Evolutionary conservation across 2,888 invertebrate genomes (phyloP), one percentile per base, ranked within the genome.

Genomic region (Troides helena): DNA sequence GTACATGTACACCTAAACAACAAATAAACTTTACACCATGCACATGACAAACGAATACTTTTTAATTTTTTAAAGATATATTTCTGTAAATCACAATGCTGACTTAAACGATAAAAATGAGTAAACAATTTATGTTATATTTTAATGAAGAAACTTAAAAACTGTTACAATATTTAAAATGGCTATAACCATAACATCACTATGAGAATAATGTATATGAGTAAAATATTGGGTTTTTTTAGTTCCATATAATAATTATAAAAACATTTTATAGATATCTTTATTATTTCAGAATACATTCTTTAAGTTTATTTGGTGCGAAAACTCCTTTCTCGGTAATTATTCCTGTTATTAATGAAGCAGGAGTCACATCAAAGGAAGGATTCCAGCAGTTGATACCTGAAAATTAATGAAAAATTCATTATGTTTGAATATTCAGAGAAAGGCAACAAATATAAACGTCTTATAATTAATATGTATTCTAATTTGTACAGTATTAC

Each of bases 361-460:
- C 97, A 39, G 99, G 99, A 5, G 99, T 99, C 0, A 99, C 97
- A 89, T 99, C 99, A 87, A 99, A 99, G 0, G 99, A 97, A 65
- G 99, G 99, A 93, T 99, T 99, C 99, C 99, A 99, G 84, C 98
- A 98, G 67, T 94, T 94, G 68, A 99, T 98, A 68, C 97, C 97
- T 96, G 88, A 65, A 92, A 93, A 56, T 14, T 14, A 46, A 3
- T 46, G 10, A 46, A 14, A 46, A 12, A 3, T 46, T 14, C 12
- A 46, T 2, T 14, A 14, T 17, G 14, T 39, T 14, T 46, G 2
- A 14, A 14, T 14, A 46, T 14, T 46, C 4, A 12, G 2, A 46
- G 14, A 46, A 14, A 46, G 14, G 14, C 12, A 46, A 46, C 14
- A 2, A 14, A 2, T 46, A 14, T 46, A 14, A 46, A 46, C 2